Conservation (phyloP, 2,797 vertebrate genomes). For the Rhinatrema bivittatum region DNA sequence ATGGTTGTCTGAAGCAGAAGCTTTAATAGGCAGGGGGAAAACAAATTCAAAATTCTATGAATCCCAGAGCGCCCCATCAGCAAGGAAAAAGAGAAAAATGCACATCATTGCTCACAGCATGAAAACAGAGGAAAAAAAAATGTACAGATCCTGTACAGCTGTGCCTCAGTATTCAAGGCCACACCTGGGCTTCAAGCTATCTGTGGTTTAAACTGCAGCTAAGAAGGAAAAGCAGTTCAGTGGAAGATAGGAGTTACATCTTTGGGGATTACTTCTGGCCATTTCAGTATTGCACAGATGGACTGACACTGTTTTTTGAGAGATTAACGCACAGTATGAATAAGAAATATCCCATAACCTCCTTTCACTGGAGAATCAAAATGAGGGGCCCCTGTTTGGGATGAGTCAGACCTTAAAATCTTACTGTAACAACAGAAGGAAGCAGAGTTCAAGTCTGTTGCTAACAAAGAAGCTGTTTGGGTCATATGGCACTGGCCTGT, state of each 20-base stretch:
- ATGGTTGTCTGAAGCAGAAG: too few species aligned
- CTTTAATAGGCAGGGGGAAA: too few species aligned
- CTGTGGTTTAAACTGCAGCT: background rate
- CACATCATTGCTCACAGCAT: slow-evolving; percentile 7
- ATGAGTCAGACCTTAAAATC: background rate
- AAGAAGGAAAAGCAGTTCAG: background rate
- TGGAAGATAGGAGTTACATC: slow-evolving; percentile 7
- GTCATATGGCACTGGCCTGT: too few species aligned
- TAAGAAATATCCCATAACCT: background rate
- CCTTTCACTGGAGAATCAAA: fast-evolving
- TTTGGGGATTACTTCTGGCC: slow-evolving; percentile 3
- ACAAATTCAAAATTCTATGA: slow-evolving; percentile 27
- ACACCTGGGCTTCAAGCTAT: slow-evolving; percentile 18
- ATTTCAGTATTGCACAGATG: background rate
- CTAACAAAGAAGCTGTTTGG: too few species aligned
- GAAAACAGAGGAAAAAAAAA: slow-evolving; percentile 5
- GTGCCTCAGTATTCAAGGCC: slow-evolving; percentile 19
- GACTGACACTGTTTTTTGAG: background rate
- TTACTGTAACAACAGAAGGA: too few species aligned
- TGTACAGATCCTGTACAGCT: slow-evolving; percentile 23
- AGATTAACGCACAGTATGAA: background rate
- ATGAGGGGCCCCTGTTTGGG: background rate
- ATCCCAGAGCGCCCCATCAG: too few species aligned
- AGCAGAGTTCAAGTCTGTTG: too few species aligned
- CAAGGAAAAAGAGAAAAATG: slow-evolving; percentile 29